Evolutionary conservation across 1,140 invertebrate genomes (phyloP), one percentile per base, ranked within the genome.

Genomic region (Scaptomyza graminum): DNA sequence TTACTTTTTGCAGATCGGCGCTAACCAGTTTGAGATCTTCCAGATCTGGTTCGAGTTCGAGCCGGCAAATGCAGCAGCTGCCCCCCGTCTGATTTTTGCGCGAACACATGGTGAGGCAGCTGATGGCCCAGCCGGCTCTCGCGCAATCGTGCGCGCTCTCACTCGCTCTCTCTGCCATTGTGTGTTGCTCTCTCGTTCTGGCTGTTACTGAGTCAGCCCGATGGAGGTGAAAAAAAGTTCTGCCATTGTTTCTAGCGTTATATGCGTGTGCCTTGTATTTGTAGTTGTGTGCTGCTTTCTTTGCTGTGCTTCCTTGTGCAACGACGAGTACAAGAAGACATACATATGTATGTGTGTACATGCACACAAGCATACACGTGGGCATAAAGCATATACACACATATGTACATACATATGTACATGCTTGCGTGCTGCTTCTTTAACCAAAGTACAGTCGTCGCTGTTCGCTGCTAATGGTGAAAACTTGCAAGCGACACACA

Each of bases 371-470:
- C 60, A 55, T 31, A 59, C 56, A 76, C 56, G 69, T 67, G 63
- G 31, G 39, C 41, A 57, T 57, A 57, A 57, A 51, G 54, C 31
- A 66, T 57, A 54, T 56, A 22, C 44, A 54, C 37, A 73, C 64
- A 13, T 50, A 39, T 16, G 65, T 13, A 28, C 56, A 18, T 55
- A 18, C 18, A 22, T 22, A 22, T 3, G 3, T 18, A 18, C 18
- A 22, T 22, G 4, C 18, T 22, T 22, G 18, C 54, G 28, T 49
- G 56, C 39, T 61, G 49, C 44, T 68, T 71, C 73, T 69, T 67
- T 61, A 37, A 60, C 54, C 62, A 74, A 82, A 75, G 79, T 82
- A 82, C 79, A 82, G 79, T 82, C 79, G 79, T 77, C 79, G 72
- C 67, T 49, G 43, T 60, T 47, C 55, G 61, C 72, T 59, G 70